These are phyloP conservation scores for Sarcophaga carnaria DNA, from an alignment of 2,888 invertebrate species.

Conservation along the genomic window DNA sequence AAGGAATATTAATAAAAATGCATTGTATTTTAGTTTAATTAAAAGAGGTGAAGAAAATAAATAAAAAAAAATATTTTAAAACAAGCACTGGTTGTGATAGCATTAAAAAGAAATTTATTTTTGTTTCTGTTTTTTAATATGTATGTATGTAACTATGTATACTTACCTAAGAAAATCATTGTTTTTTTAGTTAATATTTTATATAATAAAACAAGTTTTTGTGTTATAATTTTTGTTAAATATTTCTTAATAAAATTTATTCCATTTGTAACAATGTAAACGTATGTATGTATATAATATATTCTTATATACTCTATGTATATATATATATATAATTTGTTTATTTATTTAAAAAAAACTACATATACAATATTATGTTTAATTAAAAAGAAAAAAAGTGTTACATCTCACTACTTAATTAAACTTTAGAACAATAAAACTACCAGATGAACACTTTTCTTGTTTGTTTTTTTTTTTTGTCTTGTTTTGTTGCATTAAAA, in stretches of 20 bases:
- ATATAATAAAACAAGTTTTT: background rate
- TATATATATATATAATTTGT: conserved; percentile 16
- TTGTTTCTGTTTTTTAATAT: no score
- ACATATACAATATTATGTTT: background rate
- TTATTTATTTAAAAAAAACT: background rate
- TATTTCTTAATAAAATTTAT: background rate
- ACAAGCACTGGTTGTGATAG: background rate
- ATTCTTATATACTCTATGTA: conserved; percentile 1
- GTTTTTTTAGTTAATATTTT: background rate
- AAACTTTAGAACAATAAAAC: conserved; percentile 41
- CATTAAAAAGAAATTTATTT: background rate
- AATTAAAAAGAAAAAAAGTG: conserved; percentile 29
- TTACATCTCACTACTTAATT: conserved; percentile 52
- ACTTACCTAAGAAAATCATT: background rate
- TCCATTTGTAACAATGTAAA: background rate
- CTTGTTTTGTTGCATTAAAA: conserved; percentile 1
- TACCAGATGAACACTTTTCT: conserved; percentile 50
- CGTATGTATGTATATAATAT: background rate
- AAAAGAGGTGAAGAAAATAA: no score
- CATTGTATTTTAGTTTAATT: background rate
- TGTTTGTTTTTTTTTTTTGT: background rate
- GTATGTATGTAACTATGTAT: background rate
- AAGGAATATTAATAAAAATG: background rate
- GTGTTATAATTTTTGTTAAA: background rate
- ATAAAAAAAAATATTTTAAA: no score